Conservation (phyloP, 2,797 vertebrate genomes). For the Macropodus opercularis region DNA sequence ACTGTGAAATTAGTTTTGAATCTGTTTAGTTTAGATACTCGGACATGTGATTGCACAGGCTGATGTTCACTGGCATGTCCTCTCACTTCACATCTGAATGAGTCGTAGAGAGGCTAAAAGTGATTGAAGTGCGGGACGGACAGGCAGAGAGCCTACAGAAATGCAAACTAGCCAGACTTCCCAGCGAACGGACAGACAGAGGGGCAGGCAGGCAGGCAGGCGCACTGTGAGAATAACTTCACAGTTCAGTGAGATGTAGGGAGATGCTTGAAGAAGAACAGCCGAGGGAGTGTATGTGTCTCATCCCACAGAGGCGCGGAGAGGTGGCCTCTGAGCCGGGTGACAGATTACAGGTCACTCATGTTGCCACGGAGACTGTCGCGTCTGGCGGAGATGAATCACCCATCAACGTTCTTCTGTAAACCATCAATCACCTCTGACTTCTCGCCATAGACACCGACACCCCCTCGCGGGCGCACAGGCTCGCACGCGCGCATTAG, state of each 20-base stretch:
- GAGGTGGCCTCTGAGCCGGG: constrained; percentile 73
- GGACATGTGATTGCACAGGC: constrained; percentile 17
- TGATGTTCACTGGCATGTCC: constrained; percentile 24
- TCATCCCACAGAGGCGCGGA: constrained; percentile 51
- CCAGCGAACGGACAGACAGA: constrained; percentile 24
- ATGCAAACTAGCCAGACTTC: constrained; percentile 43
- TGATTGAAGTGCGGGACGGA: constrained; percentile 34
- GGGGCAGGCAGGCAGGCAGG: constrained; percentile 2
- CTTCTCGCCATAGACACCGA: constrained; percentile 60
- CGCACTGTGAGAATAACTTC: constrained; percentile 40
- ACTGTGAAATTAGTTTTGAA: constrained; percentile 16
- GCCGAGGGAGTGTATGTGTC: constrained; percentile 55
- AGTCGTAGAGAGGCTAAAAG: constrained; percentile 28
- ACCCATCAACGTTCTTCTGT: constrained; percentile 79
- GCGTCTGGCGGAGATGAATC: constrained; percentile 77
- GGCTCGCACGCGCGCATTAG: constrained; percentile 35
- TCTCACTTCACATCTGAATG: constrained; percentile 37
- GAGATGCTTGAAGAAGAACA: constrained; percentile 48
- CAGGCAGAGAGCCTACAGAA: constrained; percentile 15
- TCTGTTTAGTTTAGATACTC: constrained; percentile 22
- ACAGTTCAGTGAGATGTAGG: constrained; percentile 62
- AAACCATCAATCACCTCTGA: constrained; percentile 83
- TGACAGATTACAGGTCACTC: constrained; percentile 81
- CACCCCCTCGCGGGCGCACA: constrained; percentile 15
- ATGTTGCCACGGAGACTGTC: constrained; percentile 73